Evolutionary conservation across 2,113 vertebrate genomes (phyloP).

Genomic region (Podarcis cretensis): DNA sequence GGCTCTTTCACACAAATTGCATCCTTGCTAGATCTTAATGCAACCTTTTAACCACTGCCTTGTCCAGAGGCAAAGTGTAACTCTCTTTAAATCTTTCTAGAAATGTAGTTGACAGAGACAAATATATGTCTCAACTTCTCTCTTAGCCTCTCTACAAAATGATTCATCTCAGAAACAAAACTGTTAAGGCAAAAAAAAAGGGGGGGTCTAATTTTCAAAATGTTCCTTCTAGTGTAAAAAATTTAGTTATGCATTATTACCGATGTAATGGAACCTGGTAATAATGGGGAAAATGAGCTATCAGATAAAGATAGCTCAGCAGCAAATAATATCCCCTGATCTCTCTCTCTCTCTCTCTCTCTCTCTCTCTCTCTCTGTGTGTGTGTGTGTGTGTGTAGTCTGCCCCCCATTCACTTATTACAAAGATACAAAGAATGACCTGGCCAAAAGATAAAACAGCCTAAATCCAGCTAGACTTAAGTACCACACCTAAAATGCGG

Average conservation of each 20-base stretch:
- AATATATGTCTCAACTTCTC: neutral
- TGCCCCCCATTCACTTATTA: neutral
- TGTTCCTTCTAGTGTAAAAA: neutral
- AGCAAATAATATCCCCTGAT: neutral
- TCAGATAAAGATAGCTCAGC: neutral
- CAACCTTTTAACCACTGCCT: slow-evolving; percentile 10
- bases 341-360: neutral
- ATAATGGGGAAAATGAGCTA: neutral
- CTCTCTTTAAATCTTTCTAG: accelerated
- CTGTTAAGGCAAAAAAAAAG: neutral
- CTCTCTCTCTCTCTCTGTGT: neutral
- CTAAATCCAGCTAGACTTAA: neutral
- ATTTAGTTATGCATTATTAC: neutral
- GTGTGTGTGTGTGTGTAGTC: neutral
- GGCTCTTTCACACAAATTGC: slow-evolving; percentile 5
- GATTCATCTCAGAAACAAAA: neutral
- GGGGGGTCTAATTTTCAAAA: neutral
- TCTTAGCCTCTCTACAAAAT: neutral
- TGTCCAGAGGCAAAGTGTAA: neutral
- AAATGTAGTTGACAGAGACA: neutral
- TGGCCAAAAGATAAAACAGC: too few species aligned
- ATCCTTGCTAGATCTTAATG: accelerated
- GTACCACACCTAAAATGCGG: neutral
- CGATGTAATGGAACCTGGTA: neutral
- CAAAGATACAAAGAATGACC: neutral